Base-by-base conservation (phyloP, 2,797 vertebrate species). In the Oryzias dopingdopingensis region DNA sequence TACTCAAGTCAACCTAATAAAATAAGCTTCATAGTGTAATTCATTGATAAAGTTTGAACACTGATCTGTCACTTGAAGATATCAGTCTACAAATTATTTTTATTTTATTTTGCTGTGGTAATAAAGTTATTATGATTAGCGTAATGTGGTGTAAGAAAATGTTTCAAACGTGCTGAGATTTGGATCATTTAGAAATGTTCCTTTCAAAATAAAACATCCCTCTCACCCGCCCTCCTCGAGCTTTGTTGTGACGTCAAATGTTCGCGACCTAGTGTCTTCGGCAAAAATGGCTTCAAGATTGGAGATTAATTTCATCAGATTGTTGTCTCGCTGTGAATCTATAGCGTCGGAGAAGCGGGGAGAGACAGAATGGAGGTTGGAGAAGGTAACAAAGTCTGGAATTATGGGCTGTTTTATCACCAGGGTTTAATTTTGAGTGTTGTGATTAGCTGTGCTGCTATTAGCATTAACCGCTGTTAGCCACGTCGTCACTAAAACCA, bases 321-420 rank as follows among this genome's bases (percentile, higher is more conserved):
- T 99, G 5, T 69, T 99, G 74, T 96, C 94, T 62, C 95, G 96
- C 6, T 98, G 97, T 65, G 97, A 99, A 60, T 88, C 92, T 4
- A 91, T 97, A 77, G 97, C 96, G 10, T 93, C 94, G 0, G 96
- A 96, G 59, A 94, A 93, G 65, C 85, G 96, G 22, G 90, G 87
- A 5, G 93, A 95, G 4, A 83, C 89, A 0, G 97, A 98, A 71
- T 98, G 97, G 97, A 92, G 97, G 49, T 83, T 98, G 59, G 96
- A 96, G 49, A 98, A 98, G 96, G 97, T 98, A 74, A 86, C 0
- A 0, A 0, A 14, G 6, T 0, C 1, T 32, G 32, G 3, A 12
- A 32, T 32, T 32, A 32, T 32, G 32, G 32, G 32, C 8, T 32
- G 32, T 32, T 32, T 12, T 32, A 3, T 12, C 32, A 32, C 2